Percentiles rank a stretch among this genome's conserved stretches.
phyloP scores from a whole-genome alignment of 92 coral and sea anemone species.

The Nematostella vectensis region DNA sequence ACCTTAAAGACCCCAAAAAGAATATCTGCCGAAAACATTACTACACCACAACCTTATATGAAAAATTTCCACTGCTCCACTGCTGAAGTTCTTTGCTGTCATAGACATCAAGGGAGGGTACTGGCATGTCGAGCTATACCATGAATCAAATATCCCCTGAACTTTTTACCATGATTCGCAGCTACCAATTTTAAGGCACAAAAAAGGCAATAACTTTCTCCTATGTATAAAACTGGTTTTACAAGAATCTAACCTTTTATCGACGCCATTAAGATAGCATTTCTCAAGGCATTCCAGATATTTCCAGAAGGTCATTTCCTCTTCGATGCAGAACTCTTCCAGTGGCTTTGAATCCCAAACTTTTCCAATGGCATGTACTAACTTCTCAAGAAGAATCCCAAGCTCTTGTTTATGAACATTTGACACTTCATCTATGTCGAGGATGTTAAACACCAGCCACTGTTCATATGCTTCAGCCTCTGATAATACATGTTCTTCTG shows the following conservation, averaged over 20 bases:
- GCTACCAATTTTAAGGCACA: no score
- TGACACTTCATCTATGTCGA: slow-evolving; percentile 69
- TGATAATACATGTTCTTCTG: slow-evolving; percentile 43
- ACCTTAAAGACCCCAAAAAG: no score
- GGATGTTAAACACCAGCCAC: slow-evolving; percentile 78
- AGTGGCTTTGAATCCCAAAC: slow-evolving; percentile 69
- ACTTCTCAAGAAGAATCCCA: slow-evolving; percentile 70
- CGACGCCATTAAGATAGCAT: slow-evolving; percentile 52
- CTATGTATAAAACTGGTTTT: no score
- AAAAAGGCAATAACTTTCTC: no score
- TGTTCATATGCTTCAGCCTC: slow-evolving; percentile 71
- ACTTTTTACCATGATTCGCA: no score
- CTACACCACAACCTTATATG: no score
- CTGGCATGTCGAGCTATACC: neutral
- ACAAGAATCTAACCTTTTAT: slow-evolving; percentile 67
- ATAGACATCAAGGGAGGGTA: neutral
- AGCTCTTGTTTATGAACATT: slow-evolving; percentile 82
- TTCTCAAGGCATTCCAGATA: slow-evolving; percentile 78
- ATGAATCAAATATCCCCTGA: neutral
- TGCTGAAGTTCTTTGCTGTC: neutral
- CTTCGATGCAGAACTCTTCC: slow-evolving; percentile 48
- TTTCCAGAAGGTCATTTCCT: slow-evolving; percentile 78
- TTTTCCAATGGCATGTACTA: slow-evolving; percentile 71
- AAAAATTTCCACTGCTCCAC: neutral
- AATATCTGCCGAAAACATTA: no score